phyloP scores from a whole-genome alignment of 2,888 invertebrate genomes.

The Brenthis hecate region DNA sequence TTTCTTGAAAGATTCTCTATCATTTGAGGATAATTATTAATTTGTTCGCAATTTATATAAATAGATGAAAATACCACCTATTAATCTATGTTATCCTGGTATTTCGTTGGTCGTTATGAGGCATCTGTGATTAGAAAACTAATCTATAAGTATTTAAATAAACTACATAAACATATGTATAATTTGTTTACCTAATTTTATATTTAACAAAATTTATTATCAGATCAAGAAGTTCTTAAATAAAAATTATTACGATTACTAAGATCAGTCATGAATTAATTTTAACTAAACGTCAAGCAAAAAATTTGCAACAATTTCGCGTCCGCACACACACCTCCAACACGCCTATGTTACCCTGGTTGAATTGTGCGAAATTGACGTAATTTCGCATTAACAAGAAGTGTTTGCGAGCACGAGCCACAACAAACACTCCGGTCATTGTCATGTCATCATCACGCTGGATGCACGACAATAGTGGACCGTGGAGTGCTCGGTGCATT shows the following conservation, averaged over 20 bases:
- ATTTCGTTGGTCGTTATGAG: constrained; percentile 36
- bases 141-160: constrained; percentile 9
- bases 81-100: constrained; percentile 52
- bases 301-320: not conserved
- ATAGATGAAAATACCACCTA: constrained; percentile 11
- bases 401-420: constrained; percentile 62
- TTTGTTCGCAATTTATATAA: constrained; percentile 22
- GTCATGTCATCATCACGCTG: constrained; percentile 72
- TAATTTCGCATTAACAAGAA: constrained; percentile 64
- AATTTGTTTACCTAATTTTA: not conserved
- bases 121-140: constrained; percentile 37
- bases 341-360: constrained; percentile 63
- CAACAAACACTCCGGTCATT: constrained; percentile 60
- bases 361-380: constrained; percentile 80
- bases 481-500: constrained; percentile 57
- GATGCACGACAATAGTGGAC: constrained; percentile 69
- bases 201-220: not conserved
- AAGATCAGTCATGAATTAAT: no score
- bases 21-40: constrained; percentile 22
- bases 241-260: not conserved
- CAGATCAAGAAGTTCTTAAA: not conserved
- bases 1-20: not conserved
- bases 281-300: not conserved
- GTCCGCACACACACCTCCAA: constrained; percentile 48
- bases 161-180: not conserved